These are phyloP conservation scores for Phorcus lineatus DNA, from an alignment of 2,888 invertebrate species.

Conservation along the genomic window DNA sequence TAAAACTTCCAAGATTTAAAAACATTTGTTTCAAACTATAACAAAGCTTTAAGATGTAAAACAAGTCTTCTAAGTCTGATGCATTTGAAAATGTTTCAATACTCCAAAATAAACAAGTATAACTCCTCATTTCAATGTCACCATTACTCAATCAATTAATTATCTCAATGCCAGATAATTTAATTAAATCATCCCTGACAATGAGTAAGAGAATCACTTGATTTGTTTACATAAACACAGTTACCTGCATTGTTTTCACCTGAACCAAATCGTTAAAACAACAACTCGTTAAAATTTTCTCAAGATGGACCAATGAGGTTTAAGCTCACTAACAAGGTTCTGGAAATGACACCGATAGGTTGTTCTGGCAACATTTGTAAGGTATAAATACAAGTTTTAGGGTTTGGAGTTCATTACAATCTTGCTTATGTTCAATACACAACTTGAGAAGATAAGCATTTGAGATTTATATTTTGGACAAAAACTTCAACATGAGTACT, in stretches of 20 bases:
- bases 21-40: too few relatives aligned
- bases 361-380: not conserved
- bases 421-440: not conserved
- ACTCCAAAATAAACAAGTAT: not conserved
- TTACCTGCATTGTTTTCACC: not conserved
- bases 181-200: conserved; percentile 10
- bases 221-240: conserved; percentile 15
- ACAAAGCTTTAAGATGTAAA: too few relatives aligned
- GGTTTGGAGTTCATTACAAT: not conserved
- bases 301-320: not conserved
- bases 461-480: not conserved
- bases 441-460: not conserved
- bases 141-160: not conserved
- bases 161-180: not conserved
- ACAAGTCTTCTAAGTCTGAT: too few relatives aligned
- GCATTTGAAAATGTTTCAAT: too few relatives aligned
- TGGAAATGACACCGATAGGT: not conserved
- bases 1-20: too few relatives aligned
- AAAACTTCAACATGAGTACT: not conserved
- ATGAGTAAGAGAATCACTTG: conserved; percentile 5
- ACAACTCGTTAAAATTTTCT: not conserved
- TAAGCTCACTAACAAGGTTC: not conserved
- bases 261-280: not conserved
- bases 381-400: not conserved
- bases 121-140: not conserved